Evolutionary conservation across 2,113 vertebrate genomes (phyloP), one percentile per base, ranked within the genome.

Genomic region (Falco punctatus): DNA sequence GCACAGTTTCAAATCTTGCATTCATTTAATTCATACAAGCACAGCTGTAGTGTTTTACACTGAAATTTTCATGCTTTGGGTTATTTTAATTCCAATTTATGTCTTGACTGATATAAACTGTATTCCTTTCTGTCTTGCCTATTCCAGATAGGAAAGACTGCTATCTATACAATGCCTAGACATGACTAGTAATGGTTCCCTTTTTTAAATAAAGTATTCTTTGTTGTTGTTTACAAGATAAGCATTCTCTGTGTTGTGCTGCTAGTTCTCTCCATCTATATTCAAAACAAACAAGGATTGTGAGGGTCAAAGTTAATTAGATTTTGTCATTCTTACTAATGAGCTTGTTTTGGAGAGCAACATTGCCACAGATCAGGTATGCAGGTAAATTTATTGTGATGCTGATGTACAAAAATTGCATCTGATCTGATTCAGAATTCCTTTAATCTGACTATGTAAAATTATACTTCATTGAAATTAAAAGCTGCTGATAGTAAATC

Each of bases 401-500:
- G 40, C 5, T 90, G 42, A 48, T 86, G 51, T 72, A 58, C 58
- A 92, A 62, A 24, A 79, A 1, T 24, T 79, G 26, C 30, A 40
- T 75, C 44, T 86, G 52, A 44, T 90, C n/a, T 72, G 15, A 71
- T 80, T 54, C 42, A 91, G 32, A 77, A 48, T 70, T 86, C 30
- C 83, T 77, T 73, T 73, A 66, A 27, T 55, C 23, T 59, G 44
- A 26, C 13, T 64, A 5, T 77, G 32, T 93, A 90, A 83, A 87
- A 93, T 38, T 52, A 48, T 38, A n/a, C 30, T 80, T 81, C 3
- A 28, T 46, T 85, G 57, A 81, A 69, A 83, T 92, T 78, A 88
- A 94, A 96, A 86, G 30, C 42, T 94, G 75, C 30, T 95, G 40
- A 51, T 84, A 66, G 57, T 83, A 83, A 78, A 70, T 82, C 21